Conservation (phyloP, 2,888 invertebrate genomes). For the Ectobius pallidus region DNA sequence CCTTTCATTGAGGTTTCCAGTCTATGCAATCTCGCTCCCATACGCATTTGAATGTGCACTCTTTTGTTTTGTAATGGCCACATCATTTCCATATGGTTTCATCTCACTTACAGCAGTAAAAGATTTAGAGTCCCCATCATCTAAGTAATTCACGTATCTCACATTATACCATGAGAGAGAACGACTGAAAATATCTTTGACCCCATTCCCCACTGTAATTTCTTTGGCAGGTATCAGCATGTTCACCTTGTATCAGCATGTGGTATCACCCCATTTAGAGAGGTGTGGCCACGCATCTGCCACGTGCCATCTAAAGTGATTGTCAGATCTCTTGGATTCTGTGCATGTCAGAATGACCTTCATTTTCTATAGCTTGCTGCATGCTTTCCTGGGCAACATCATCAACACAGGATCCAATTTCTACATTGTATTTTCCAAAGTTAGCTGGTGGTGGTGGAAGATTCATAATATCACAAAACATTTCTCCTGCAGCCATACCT, state of each 20-base stretch:
- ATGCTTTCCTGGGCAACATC: slow-evolving; percentile 14
- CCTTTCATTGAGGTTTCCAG: not conserved
- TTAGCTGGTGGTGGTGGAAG: slow-evolving; percentile 28
- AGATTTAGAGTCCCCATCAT: not conserved
- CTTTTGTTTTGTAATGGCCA: not conserved
- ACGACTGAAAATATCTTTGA: not conserved
- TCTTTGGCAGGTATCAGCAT: too few species aligned
- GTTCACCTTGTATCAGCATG: not conserved
- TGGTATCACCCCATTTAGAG: not conserved
- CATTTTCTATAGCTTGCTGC: too few species aligned
- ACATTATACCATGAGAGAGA: not conserved
- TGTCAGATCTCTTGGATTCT: not conserved
- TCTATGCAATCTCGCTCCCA: not conserved
- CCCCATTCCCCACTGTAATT: not conserved
- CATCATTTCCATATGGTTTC: not conserved
- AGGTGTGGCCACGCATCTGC: not conserved
- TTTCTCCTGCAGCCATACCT: too few species aligned
- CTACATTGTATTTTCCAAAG: slow-evolving; percentile 9
- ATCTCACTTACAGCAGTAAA: not conserved
- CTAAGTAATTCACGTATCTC: not conserved
- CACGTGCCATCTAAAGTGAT: not conserved
- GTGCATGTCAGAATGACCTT: too few species aligned
- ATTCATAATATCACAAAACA: too few species aligned
- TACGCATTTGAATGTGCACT: not conserved
- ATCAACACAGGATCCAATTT: not conserved